Percentiles rank a stretch among this genome's conserved stretches.
These are phyloP conservation scores for Lepus timidus DNA, from an alignment of 2,113 vertebrate genomes.

Conservation along the genomic window DNA sequence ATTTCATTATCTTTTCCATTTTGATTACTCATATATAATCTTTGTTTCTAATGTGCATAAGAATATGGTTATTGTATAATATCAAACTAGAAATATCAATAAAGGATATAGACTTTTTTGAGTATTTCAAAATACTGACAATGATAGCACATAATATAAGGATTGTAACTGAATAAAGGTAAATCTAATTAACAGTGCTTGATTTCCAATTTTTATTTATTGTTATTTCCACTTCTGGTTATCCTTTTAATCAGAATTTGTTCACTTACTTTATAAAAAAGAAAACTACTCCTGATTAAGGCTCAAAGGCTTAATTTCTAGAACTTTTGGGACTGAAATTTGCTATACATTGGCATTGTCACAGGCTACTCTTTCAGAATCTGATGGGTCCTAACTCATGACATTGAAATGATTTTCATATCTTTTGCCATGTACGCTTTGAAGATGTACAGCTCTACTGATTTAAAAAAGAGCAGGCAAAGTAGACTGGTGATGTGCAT, in stretches of 20 bases:
- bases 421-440: background rate
- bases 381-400: background rate
- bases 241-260: background rate
- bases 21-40: background rate
- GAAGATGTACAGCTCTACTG: background rate
- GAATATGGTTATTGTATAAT: background rate
- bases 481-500: background rate
- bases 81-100: background rate
- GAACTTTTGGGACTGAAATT: background rate
- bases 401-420: background rate
- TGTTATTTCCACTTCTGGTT: background rate
- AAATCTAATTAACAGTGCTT: background rate
- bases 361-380: background rate
- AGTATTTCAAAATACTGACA: slow-evolving; percentile 35
- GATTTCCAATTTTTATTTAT: slow-evolving; percentile 31
- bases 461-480: background rate
- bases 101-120: background rate
- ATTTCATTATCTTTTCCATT: slow-evolving; percentile 14
- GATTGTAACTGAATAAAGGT: background rate
- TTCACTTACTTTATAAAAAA: background rate
- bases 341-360: background rate
- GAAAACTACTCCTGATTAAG: background rate
- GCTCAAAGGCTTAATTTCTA: background rate
- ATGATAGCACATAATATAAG: background rate
- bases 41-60: slow-evolving; percentile 3